A percentile compares a stretch with the other conserved stretches of the same genome.
phyloP scores from a whole-genome alignment of 2,888 invertebrate species.

The Acrocyrtus sp. region DNA sequence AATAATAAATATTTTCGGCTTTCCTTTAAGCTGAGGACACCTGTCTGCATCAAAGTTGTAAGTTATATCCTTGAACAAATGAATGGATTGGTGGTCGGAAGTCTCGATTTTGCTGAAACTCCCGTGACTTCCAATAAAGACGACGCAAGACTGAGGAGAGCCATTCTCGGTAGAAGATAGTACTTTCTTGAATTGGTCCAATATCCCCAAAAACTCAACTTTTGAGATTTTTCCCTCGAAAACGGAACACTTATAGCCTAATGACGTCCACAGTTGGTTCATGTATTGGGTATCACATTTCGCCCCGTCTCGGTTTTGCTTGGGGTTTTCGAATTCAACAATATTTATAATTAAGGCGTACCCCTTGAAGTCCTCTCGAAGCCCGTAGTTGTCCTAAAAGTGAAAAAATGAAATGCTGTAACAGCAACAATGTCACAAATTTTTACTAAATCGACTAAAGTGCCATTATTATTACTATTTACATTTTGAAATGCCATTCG shows the following conservation, averaged over 20 bases:
- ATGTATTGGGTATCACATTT: slow-evolving; percentile 48
- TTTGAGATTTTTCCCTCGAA: too few species aligned
- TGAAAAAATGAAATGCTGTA: too few species aligned
- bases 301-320: slow-evolving; percentile 40
- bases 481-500: slow-evolving; percentile 9
- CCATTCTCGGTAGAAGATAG: too few species aligned
- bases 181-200: slow-evolving; percentile 21
- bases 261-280: slow-evolving; percentile 18
- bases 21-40: slow-evolving; percentile 43
- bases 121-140: slow-evolving; percentile 59
- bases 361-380: slow-evolving; percentile 23
- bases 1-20: slow-evolving; percentile 60
- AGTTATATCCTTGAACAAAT: slow-evolving; percentile 52
- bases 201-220: background rate
- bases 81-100: background rate
- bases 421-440: too few species aligned
- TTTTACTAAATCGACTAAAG: too few species aligned
- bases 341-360: slow-evolving; percentile 57
- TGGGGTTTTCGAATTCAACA: slow-evolving; percentile 36
- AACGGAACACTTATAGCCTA: slow-evolving; percentile 46
- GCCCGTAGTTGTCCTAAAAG: slow-evolving; percentile 9
- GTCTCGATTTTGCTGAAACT: background rate
- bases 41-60: slow-evolving; percentile 46
- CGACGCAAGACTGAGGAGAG: slow-evolving; percentile 45
- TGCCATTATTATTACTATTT: too few species aligned